Conservation (phyloP, 2,888 invertebrate species). For the Amphimallon solstitiale region DNA sequence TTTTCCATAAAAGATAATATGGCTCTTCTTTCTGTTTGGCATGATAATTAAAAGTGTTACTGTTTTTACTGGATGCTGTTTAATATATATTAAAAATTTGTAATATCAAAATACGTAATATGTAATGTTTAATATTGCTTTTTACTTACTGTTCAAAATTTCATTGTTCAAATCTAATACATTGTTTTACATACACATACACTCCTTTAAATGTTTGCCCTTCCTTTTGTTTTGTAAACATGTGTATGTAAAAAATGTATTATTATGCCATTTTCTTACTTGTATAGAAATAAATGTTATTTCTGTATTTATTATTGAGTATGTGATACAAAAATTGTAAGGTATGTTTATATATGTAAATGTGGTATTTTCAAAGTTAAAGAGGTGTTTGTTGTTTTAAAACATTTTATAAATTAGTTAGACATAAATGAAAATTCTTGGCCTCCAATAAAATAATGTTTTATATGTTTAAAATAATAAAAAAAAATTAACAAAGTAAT, state of each 20-base stretch:
- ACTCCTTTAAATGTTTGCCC: too few species aligned
- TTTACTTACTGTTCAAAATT: too few species aligned
- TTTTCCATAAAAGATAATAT: too few species aligned
- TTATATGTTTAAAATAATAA: conserved; percentile 24
- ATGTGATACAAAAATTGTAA: conserved; percentile 19
- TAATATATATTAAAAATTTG: too few species aligned
- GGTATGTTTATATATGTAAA: conserved; percentile 32
- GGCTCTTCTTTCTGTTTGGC: too few species aligned
- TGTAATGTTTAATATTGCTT: too few species aligned
- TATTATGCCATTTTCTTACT: background rate
- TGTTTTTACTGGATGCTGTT: too few species aligned
- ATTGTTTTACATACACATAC: too few species aligned
- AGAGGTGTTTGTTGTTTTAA: conserved; percentile 32
- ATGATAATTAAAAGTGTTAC: too few species aligned
- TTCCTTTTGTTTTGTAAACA: too few species aligned
- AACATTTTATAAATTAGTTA: conserved; percentile 28
- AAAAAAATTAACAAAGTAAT: conserved; percentile 23
- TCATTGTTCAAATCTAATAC: too few species aligned
- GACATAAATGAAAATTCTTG: conserved; percentile 24
- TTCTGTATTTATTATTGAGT: conserved; percentile 29
- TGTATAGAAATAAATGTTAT: conserved; percentile 27
- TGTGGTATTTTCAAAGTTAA: conserved; percentile 30
- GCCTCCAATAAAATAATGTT: conserved; percentile 31
- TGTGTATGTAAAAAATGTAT: background rate
- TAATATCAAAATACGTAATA: too few species aligned